phyloP scores from a whole-genome alignment of 1,140 invertebrate species.

The Tetragonula clypearis region DNA sequence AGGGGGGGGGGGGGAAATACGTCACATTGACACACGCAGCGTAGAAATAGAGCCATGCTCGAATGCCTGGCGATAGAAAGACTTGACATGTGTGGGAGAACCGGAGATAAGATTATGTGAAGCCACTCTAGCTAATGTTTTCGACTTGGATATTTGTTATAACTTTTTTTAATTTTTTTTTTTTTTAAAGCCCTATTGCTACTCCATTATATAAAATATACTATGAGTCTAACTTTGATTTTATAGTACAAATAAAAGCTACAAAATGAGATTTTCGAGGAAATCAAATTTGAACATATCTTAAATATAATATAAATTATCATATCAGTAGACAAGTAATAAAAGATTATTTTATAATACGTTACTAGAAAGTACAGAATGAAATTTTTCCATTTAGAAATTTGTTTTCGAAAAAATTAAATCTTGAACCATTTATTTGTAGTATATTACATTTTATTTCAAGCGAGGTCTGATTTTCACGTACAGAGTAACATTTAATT shows the following conservation, averaged over 20 bases:
- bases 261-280: too few relatives aligned
- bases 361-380: too few relatives aligned
- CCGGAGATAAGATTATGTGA: constrained; percentile 39
- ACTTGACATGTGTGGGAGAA: constrained; percentile 43
- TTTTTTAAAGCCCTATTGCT: too few relatives aligned
- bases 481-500: neutral
- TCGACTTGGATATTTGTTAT: neutral
- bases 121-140: neutral
- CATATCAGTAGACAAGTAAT: too few relatives aligned
- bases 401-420: neutral
- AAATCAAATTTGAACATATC: too few relatives aligned
- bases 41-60: constrained; percentile 1
- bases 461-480: neutral
- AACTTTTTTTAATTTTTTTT: neutral
- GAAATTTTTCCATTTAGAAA: neutral
- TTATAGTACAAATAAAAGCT: too few relatives aligned
- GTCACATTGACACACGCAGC: neutral
- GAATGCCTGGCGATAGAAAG: neutral
- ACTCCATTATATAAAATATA: too few relatives aligned
- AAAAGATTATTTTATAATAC: too few relatives aligned
- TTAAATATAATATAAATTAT: too few relatives aligned
- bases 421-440: neutral
- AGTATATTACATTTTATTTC: neutral
- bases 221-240: too few relatives aligned
- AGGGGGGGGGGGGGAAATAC: neutral